Evolutionary conservation across 2,888 invertebrate species (phyloP), one percentile per base, ranked within the genome.

Genomic region (Drosophila anomalata): DNA sequence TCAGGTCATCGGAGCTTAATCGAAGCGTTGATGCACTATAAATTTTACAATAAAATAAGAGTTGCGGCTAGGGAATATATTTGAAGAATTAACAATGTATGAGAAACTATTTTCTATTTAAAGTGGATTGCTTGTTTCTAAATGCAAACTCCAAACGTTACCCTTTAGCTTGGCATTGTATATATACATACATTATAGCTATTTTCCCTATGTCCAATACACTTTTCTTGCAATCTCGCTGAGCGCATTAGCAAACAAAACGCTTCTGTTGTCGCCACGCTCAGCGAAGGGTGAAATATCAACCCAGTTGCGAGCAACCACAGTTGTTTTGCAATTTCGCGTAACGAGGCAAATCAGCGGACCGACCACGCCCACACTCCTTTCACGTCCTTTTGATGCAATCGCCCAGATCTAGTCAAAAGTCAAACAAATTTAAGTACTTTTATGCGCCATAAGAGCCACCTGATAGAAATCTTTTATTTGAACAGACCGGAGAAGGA

Each of bases 361-460:
- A 44, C 12, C 29, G 14, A n/a, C 48, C 29, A 36, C 48, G 22
- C 47, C 51, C 36, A 44, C 17, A n/a, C 39, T 29, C 22, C 24
- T 2, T 1, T 36, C 7, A 7, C 36, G 6, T 36, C n/a, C 36
- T 33, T 33, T 33, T 33, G 36, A 14, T 36, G n/a, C 14, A 14
- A 26, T n/a, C 39, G 26, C 17, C 51, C 61, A 56, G 44, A 76
- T 65, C 61, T 52, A 71, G 73, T 75, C 56, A 67, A 67, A 84
- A 82, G 77, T 87, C 87, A 82, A 82, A 87, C 82, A 82, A 81
- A 78, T 87, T 84, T 81, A 84, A 87, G 87, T 87, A 87, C 87
- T 85, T 84, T 87, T 70, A 87, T 87, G 82, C 82, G 78, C 76
- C 76, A 79, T 76, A 84, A 87, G 85, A 84, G 87, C 74, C 87